Evolutionary conservation across 2,888 invertebrate genomes (phyloP).

Genomic region (Pristionchus fissidentatus): DNA sequence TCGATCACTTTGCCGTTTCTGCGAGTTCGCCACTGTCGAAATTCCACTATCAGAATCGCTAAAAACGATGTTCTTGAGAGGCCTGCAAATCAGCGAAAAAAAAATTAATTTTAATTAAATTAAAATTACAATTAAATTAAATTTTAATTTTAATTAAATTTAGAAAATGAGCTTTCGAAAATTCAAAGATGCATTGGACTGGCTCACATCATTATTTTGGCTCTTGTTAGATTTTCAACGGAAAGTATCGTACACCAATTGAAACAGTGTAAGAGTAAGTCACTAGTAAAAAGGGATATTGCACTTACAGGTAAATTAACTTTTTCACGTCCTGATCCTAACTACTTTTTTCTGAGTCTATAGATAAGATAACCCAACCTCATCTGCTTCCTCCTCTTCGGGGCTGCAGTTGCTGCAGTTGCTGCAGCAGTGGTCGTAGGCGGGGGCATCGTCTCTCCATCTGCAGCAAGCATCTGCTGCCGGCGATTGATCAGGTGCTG

Average conservation of each 20-base stretch:
- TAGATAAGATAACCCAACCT: neutral
- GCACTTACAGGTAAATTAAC: neutral
- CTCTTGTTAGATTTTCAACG: neutral
- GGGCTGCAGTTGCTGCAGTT: neutral
- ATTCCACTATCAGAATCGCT: neutral
- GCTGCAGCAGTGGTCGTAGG: neutral
- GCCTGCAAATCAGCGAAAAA: too few species aligned
- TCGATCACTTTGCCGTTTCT: too few species aligned
- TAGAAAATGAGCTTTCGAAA: too few species aligned
- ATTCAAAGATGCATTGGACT: too few species aligned
- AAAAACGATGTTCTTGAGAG: slow-evolving; percentile 8
- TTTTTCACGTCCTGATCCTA: neutral
- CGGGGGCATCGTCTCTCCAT: neutral
- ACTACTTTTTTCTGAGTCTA: neutral
- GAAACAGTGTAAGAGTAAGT: too few species aligned
- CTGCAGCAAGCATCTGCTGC: neutral
- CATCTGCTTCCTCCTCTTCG: neutral
- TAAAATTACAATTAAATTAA: too few species aligned
- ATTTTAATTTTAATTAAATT: too few species aligned
- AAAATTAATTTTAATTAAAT: too few species aligned
- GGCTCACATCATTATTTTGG: neutral
- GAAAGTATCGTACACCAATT: neutral
- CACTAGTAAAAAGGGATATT: too few species aligned
- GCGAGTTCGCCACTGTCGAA: too few species aligned
- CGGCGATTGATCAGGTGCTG: slow-evolving; percentile 42